Percentiles rank a stretch among this genome's conserved stretches.
These are phyloP conservation scores for Caenorhabditis sp. DNA, from an alignment of 2,888 invertebrate species.

Conservation along the genomic window DNA sequence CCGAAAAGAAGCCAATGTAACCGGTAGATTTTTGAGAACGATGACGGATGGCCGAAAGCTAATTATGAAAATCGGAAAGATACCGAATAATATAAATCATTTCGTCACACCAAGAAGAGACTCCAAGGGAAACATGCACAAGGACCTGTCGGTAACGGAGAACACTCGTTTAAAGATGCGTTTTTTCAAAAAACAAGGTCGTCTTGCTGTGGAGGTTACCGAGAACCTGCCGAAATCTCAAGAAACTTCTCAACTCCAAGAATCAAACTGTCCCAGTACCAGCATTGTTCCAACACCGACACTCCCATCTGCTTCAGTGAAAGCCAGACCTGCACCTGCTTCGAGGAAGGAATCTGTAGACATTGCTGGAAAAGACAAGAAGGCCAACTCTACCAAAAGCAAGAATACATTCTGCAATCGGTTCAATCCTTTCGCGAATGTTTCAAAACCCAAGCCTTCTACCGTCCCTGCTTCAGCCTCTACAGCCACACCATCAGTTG, in stretches of 20 bases:
- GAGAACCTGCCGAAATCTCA: constrained; percentile 6
- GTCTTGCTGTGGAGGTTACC: constrained; percentile 24
- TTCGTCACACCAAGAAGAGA: constrained; percentile 52
- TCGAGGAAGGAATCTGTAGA: constrained; percentile 37
- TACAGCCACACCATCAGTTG: background rate
- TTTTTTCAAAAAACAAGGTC: constrained; percentile 18
- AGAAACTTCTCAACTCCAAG: background rate
- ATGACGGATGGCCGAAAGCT: constrained; percentile 35
- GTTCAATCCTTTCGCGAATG: constrained; percentile 57
- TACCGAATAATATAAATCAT: constrained; percentile 42
- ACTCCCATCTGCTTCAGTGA: background rate
- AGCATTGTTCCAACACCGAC: background rate
- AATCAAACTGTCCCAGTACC: background rate
- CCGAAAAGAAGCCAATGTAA: background rate
- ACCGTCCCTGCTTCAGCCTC: background rate
- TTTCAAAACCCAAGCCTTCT: constrained; percentile 12
- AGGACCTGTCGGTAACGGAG: constrained; percentile 25
- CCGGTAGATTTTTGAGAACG: constrained; percentile 18
- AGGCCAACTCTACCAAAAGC: constrained; percentile 12
- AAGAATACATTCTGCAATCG: constrained; percentile 33
- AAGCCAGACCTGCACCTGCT: constrained; percentile 27
- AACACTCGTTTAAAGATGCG: constrained; percentile 55
- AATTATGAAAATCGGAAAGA: constrained; percentile 38
- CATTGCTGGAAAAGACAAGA: constrained; percentile 41
- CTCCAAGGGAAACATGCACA: constrained; percentile 42